Conservation (phyloP, 2,888 invertebrate genomes). For the Cantharis flavilabris region DNA sequence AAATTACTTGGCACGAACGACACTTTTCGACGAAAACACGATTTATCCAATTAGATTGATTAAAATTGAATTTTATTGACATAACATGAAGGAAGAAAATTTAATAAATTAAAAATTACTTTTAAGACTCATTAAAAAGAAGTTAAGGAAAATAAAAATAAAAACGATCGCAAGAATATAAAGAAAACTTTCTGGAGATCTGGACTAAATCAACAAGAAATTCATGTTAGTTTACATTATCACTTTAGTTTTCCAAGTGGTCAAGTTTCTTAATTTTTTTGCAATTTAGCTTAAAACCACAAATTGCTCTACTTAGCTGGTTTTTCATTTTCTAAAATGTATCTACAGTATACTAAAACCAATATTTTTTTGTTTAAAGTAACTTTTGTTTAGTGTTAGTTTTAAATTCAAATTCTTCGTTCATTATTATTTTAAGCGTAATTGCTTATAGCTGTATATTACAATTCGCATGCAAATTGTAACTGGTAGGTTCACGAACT, state of each 20-base stretch:
- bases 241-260: not conserved
- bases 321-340: not conserved
- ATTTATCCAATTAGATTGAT: not conserved
- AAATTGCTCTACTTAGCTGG: not conserved
- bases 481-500: not conserved
- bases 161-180: not conserved
- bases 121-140: not conserved
- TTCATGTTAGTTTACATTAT: not conserved
- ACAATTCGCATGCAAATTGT: not conserved
- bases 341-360: no score
- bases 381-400: no score
- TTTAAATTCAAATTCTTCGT: no score
- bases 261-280: not conserved
- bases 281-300: not conserved
- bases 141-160: not conserved
- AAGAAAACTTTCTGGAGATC: not conserved
- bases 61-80: not conserved
- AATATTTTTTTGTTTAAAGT: no score
- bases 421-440: not conserved
- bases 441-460: not conserved
- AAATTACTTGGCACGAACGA: not conserved
- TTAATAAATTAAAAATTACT: not conserved
- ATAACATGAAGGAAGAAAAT: not conserved
- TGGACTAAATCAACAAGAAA: not conserved
- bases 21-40: not conserved